Evolutionary conservation across 1,140 invertebrate genomes (phyloP).

Genomic region (Lepidurus arcticus): DNA sequence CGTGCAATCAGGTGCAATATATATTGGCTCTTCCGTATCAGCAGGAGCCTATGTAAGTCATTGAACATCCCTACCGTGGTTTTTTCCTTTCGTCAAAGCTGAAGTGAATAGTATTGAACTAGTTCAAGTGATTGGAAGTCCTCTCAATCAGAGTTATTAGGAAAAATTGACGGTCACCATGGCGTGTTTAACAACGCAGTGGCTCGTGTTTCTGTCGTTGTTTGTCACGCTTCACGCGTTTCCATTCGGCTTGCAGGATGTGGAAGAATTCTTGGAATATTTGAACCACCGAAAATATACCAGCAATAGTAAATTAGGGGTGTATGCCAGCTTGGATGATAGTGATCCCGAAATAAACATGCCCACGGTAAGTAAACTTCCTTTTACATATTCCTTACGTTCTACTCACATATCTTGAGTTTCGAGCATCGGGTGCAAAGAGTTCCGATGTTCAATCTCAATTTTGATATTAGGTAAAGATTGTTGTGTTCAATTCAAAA

Average conservation of each 20-base stretch:
- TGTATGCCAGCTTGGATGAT: neutral
- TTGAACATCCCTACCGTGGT: no score
- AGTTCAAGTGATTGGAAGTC: no score
- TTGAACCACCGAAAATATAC: neutral
- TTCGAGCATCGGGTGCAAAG: no score
- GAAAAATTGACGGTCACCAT: neutral
- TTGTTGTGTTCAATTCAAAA: no score
- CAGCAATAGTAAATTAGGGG: neutral
- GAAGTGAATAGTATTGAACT: no score
- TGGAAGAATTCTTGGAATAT: neutral
- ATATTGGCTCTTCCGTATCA: no score
- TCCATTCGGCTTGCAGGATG: neutral
- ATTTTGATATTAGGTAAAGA: no score
- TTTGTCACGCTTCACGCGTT: neutral
- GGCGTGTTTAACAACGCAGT: neutral
- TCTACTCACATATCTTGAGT: neutral
- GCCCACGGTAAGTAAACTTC: neutral
- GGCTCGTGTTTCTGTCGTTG: neutral
- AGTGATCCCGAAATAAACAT: conserved; percentile 8
- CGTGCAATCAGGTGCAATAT: no score
- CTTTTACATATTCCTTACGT: neutral
- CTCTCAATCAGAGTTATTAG: no score
- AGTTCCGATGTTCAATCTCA: no score
- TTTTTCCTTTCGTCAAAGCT: no score
- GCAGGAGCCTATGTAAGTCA: no score